phyloP scores from a whole-genome alignment of 1,140 invertebrate species.

The Drosophila parabipectinata region DNA sequence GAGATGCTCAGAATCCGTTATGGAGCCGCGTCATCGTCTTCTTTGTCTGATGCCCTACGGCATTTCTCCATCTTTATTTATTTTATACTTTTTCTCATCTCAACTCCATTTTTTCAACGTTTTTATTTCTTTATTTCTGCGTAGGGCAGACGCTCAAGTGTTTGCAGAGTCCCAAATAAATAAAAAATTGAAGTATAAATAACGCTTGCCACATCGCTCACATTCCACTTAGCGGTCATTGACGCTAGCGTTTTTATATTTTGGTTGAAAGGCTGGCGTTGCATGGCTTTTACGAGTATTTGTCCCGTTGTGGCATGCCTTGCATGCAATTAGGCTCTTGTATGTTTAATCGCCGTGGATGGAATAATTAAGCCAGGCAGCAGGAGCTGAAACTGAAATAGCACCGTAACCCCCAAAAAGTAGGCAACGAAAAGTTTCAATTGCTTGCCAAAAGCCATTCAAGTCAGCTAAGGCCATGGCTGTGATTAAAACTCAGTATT shows the following conservation, averaged over 20 bases:
- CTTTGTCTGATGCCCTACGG: conserved; percentile 44
- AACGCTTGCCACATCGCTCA: conserved; percentile 18
- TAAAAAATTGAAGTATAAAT: conserved; percentile 3
- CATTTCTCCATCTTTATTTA: conserved; percentile 40
- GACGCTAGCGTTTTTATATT: conserved; percentile 49
- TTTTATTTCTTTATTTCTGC: not conserved
- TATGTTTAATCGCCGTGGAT: conserved; percentile 48
- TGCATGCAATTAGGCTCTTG: conserved; percentile 57
- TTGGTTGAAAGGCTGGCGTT: conserved; percentile 21
- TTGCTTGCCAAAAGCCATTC: conserved; percentile 4
- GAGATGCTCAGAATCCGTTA: conserved; percentile 12
- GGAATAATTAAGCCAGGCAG: conserved; percentile 34
- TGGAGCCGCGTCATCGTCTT: conserved; percentile 35
- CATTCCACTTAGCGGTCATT: conserved; percentile 76
- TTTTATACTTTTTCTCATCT: conserved; percentile 15
- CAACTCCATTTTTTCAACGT: conserved; percentile 2
- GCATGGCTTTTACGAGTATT: conserved; percentile 32
- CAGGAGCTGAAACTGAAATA: not conserved
- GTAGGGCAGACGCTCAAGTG: conserved; percentile 21
- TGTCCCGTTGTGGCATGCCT: conserved; percentile 21
- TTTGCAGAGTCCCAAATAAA: conserved; percentile 10
- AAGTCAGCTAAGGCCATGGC: not conserved
- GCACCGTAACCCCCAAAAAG: conserved; percentile 9
- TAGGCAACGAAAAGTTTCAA: conserved; percentile 9
- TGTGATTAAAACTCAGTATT: not conserved